These are phyloP conservation scores for Thomomys bottae DNA, from an alignment of 2,113 vertebrate genomes.

Conservation along the genomic window DNA sequence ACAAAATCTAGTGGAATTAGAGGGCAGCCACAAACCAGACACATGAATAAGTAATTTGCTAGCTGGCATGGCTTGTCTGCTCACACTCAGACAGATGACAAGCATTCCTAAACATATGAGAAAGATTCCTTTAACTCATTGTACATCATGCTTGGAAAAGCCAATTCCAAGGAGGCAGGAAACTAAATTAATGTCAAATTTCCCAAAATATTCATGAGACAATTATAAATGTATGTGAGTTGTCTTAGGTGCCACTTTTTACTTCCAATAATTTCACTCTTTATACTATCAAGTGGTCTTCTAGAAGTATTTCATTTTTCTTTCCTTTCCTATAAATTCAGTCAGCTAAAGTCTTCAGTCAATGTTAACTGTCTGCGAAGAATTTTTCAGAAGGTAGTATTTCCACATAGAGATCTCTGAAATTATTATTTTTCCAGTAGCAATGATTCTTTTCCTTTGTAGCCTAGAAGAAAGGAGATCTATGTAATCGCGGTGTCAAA, in stretches of 20 bases:
- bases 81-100: not conserved
- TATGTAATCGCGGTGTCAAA: constrained; percentile 73
- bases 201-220: not conserved
- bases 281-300: constrained; percentile 16
- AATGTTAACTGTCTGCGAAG: constrained; percentile 60
- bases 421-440: constrained; percentile 75
- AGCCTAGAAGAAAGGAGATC: constrained; percentile 67
- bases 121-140: constrained; percentile 11
- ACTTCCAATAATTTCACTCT: constrained; percentile 13
- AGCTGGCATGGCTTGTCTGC: not conserved
- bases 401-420: constrained; percentile 60
- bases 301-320: constrained; percentile 25
- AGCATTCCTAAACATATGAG: not conserved
- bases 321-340: constrained; percentile 26
- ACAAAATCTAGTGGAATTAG: constrained; percentile 54
- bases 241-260: constrained; percentile 4
- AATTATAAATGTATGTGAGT: not conserved
- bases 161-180: not conserved
- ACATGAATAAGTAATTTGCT: constrained; percentile 57
- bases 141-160: not conserved
- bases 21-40: constrained; percentile 61
- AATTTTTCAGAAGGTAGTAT: constrained; percentile 37
- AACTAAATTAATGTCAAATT: not conserved
- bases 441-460: constrained; percentile 62
- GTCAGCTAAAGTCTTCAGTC: constrained; percentile 60